Evolutionary conservation across 2,888 invertebrate genomes (phyloP).

Genomic region (Leptura quadrifasciata): DNA sequence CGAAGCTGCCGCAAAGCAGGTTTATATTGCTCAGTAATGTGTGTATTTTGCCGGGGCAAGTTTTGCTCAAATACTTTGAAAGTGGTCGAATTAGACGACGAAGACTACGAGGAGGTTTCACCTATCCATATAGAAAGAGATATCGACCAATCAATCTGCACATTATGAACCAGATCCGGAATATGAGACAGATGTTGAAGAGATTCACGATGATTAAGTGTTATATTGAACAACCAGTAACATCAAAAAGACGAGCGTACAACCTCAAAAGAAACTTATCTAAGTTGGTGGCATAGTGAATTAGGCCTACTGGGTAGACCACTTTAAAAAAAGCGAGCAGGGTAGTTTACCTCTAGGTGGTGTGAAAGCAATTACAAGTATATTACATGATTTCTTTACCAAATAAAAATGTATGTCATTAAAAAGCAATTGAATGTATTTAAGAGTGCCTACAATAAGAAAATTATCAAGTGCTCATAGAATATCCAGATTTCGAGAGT

Average conservation of each 20-base stretch:
- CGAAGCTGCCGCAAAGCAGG: background rate
- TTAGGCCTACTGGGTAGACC: background rate
- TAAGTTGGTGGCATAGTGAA: conserved; percentile 1
- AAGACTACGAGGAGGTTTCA: background rate
- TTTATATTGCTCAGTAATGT: background rate
- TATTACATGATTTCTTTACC: too few species aligned
- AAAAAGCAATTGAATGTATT: too few species aligned
- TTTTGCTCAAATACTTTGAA: background rate
- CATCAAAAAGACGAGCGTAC: conserved; percentile 5
- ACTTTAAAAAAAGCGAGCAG: background rate
- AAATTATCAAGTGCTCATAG: too few species aligned
- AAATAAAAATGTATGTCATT: too few species aligned
- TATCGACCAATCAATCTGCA: background rate
- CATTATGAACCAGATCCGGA: background rate
- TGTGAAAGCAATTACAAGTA: too few species aligned
- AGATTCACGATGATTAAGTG: background rate
- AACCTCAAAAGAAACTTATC: background rate
- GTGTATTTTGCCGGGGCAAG: background rate
- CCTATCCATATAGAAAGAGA: too few species aligned
- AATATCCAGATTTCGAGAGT: too few species aligned
- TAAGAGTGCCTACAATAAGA: too few species aligned
- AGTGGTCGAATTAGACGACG: conserved; percentile 1
- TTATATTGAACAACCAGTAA: background rate
- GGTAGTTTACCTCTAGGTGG: too few species aligned
- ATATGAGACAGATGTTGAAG: background rate